Conservation (phyloP, 2,888 invertebrate species). For the Monopis laevigella region DNA sequence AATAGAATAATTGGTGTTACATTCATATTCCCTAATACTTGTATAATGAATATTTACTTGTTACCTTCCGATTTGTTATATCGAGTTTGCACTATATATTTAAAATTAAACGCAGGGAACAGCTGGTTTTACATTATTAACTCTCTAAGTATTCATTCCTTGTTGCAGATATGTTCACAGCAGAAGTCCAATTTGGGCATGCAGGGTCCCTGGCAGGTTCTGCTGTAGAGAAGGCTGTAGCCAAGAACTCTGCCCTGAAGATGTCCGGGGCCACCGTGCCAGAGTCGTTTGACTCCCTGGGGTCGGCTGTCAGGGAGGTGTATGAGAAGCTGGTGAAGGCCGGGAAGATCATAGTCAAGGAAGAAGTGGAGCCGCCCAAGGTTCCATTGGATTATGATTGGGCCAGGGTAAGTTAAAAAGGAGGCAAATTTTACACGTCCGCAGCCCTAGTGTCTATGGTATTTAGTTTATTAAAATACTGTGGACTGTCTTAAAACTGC, state of each 20-base stretch:
- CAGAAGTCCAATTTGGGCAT: slow-evolving; percentile 97
- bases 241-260: slow-evolving; percentile 88
- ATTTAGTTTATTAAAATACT: no score
- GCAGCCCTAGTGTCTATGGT: no score
- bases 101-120: no score
- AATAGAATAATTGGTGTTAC: no score
- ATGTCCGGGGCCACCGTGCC: slow-evolving; percentile 92
- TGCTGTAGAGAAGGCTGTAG: slow-evolving; percentile 89
- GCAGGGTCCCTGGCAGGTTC: slow-evolving; percentile 98
- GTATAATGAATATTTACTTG: no score
- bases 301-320: slow-evolving; percentile 65
- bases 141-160: no score
- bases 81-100: no score
- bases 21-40: no score
- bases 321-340: slow-evolving; percentile 80
- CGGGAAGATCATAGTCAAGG: slow-evolving; percentile 85
- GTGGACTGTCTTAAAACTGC: no score
- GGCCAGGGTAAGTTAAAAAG: slow-evolving; percentile 82
- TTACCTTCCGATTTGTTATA: no score
- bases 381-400: slow-evolving; percentile 99
- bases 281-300: slow-evolving; percentile 88
- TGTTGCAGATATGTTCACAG: slow-evolving; percentile 78
- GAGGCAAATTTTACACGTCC: no score
- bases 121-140: no score
- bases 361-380: slow-evolving; percentile 96